These are phyloP conservation scores for Fistularia tabacaria DNA, from an alignment of 2,797 vertebrate species.

Conservation along the genomic window DNA sequence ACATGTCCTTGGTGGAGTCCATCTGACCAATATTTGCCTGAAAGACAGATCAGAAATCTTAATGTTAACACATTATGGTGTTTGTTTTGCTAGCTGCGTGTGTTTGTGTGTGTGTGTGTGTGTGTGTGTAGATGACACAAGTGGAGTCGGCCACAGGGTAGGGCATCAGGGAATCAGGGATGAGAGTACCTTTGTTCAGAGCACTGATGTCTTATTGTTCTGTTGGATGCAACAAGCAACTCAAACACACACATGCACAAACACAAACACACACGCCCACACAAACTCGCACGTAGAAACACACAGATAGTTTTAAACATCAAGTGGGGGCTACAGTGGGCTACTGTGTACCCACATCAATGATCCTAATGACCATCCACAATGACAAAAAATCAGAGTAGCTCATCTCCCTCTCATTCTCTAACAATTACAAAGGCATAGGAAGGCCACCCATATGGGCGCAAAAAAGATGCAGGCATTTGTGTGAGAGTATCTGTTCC, in stretches of 20 bases:
- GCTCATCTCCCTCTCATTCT: slow-evolving; percentile 38
- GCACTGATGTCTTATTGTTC: slow-evolving; percentile 69
- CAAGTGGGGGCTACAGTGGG: slow-evolving; percentile 53
- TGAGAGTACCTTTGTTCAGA: slow-evolving; percentile 65
- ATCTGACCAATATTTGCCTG: slow-evolving; percentile 98
- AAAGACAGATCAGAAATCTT: slow-evolving; percentile 39
- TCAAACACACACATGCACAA: slow-evolving; percentile 45
- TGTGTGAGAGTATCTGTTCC: too few relatives aligned
- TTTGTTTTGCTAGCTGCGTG: slow-evolving; percentile 25
- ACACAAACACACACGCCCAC: slow-evolving; percentile 23
- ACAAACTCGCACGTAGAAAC: slow-evolving; percentile 20
- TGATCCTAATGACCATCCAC: slow-evolving; percentile 51
- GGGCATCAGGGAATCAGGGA: slow-evolving; percentile 49
- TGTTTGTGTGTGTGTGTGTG: slow-evolving; percentile 15
- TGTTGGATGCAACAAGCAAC: slow-evolving; percentile 37
- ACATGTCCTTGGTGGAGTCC: slow-evolving; percentile 93
- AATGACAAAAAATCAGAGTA: slow-evolving; percentile 49
- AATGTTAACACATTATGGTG: slow-evolving; percentile 34
- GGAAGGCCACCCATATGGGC: too few relatives aligned
- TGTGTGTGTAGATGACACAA: slow-evolving; percentile 12
- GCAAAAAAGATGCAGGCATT: too few relatives aligned
- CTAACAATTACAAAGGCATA: slow-evolving; percentile 37
- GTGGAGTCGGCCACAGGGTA: slow-evolving; percentile 53
- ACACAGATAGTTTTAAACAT: slow-evolving; percentile 42
- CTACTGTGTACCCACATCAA: slow-evolving; percentile 52